Percentiles rank a stretch among this genome's conserved stretches.
Evolutionary conservation across 2,888 invertebrate species (phyloP).

Genomic region (Erebia epiphron): DNA sequence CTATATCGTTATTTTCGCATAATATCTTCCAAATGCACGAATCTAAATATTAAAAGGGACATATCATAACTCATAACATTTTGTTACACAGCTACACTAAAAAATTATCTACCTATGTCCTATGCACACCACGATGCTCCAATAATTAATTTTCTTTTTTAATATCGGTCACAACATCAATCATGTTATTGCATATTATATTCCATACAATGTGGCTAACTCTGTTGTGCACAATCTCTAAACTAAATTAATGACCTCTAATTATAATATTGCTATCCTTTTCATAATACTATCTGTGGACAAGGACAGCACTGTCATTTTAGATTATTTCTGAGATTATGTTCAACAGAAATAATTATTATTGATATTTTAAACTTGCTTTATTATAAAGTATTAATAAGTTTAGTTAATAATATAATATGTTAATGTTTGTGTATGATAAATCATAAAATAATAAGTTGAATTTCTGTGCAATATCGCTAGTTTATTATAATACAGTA

Average conservation of each 20-base stretch:
- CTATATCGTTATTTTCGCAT: not conserved
- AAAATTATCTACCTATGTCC: no score
- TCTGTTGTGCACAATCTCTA: not conserved
- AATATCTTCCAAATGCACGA: not conserved
- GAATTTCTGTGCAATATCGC: slow-evolving; percentile 20
- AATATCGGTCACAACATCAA: slow-evolving; percentile 4
- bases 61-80: slow-evolving; percentile 1
- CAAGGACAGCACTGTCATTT: no score
- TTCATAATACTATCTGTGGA: no score
- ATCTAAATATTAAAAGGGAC: not conserved
- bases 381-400: slow-evolving; percentile 3
- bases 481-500: slow-evolving; percentile 16
- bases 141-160: not conserved
- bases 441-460: slow-evolving; percentile 2
- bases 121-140: not conserved
- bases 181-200: not conserved
- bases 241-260: no score
- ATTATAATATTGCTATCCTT: no score
- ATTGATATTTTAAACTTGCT: not conserved
- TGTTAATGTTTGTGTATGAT: slow-evolving; percentile 2
- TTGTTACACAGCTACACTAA: not conserved
- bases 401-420: slow-evolving; percentile 5
- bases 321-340: no score
- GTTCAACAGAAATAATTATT: not conserved
- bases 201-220: not conserved